A percentile compares a stretch with the other conserved stretches of the same genome.
phyloP scores from a whole-genome alignment of 2,797 vertebrate species.

The Vespertilio murinus region DNA sequence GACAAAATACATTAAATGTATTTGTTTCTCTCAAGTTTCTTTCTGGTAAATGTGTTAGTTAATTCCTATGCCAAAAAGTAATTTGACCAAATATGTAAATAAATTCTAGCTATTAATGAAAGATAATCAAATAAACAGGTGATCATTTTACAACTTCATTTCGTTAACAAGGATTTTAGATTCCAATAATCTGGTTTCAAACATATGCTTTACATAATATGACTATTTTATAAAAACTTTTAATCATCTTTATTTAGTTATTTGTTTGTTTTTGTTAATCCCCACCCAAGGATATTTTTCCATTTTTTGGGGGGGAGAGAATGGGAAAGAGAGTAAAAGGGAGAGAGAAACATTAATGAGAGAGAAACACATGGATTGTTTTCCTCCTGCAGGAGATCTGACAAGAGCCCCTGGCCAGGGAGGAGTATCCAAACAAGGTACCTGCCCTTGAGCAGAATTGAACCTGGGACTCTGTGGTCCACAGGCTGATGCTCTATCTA shows the following conservation, averaged over 20 bases:
- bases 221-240: background rate
- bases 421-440: background rate
- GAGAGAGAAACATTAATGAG: background rate
- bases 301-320: background rate
- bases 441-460: background rate
- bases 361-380: background rate
- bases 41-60: background rate
- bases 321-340: background rate
- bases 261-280: background rate
- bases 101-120: background rate
- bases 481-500: background rate
- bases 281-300: background rate
- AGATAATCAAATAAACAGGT: background rate
- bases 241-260: background rate
- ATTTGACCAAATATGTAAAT: background rate
- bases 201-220: background rate
- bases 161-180: background rate
- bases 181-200: background rate
- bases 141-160: background rate
- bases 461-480: background rate
- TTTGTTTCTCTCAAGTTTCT: background rate
- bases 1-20: background rate
- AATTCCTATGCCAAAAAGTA: background rate
- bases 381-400: background rate
- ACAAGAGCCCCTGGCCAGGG: background rate